Percentiles rank a stretch among this genome's conserved stretches.
phyloP scores from a whole-genome alignment of 2,113 vertebrate species.

The Picathartes gymnocephalus region DNA sequence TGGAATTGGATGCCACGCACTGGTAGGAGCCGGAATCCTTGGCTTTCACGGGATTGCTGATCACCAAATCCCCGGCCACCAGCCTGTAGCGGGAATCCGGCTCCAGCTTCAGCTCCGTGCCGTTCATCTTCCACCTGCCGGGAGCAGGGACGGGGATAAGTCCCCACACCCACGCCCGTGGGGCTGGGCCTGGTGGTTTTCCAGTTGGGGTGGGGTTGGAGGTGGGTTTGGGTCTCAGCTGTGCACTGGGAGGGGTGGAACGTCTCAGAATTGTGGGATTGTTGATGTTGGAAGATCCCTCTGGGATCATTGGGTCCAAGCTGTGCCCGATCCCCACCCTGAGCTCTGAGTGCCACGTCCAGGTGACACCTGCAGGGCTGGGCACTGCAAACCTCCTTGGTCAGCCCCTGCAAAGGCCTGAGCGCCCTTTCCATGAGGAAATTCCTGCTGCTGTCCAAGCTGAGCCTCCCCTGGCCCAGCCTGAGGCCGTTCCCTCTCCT shows the following conservation, averaged over 20 bases:
- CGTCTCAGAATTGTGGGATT: background rate
- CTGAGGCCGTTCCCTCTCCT: background rate
- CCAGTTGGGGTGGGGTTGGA: background rate
- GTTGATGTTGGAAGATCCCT: background rate
- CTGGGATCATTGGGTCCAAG: fast-evolving
- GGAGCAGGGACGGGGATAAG: background rate
- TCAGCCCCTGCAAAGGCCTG: background rate
- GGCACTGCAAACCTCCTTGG: background rate
- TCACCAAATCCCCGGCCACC: constrained; percentile 90
- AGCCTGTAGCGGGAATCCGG: constrained; percentile 81
- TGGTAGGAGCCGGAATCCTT: constrained; percentile 91
- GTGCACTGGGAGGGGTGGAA: background rate
- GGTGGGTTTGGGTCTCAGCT: background rate
- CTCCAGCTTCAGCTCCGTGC: constrained; percentile 83
- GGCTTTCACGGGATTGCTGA: constrained; percentile 79
- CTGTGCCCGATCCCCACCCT: background rate
- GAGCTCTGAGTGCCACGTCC: background rate
- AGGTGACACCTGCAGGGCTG: background rate
- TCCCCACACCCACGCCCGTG: fast-evolving
- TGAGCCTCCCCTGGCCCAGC: background rate
- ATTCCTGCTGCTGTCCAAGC: background rate
- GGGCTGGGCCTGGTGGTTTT: background rate
- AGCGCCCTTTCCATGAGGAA: background rate
- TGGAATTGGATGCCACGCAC: constrained; percentile 88
- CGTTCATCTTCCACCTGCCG: constrained; percentile 91